Percentiles rank a stretch among this genome's conserved stretches.
Conservation (phyloP, 92 coral and sea anemone genomes). For the Scolanthus callimorphus region DNA sequence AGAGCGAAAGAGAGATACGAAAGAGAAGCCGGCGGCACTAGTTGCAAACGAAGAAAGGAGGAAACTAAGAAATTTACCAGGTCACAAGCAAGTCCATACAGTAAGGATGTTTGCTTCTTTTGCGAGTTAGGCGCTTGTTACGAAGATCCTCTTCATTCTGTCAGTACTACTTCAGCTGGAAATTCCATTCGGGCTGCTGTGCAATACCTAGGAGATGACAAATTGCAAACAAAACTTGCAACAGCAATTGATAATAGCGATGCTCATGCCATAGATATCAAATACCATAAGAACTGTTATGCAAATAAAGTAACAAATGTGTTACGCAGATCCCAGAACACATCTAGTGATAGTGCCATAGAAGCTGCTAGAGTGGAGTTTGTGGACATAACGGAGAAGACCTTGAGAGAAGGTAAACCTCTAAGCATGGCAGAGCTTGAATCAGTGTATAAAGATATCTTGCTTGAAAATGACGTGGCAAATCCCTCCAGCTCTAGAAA, state of each 20-base stretch:
- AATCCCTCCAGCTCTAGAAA: constrained; percentile 36
- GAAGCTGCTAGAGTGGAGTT: constrained; percentile 40
- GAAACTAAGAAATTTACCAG: constrained; percentile 19
- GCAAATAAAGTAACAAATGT: neutral
- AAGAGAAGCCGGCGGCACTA: constrained; percentile 11
- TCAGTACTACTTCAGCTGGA: constrained; percentile 40
- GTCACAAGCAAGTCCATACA: constrained; percentile 29
- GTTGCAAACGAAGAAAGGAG: constrained; percentile 6
- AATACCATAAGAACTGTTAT: constrained; percentile 39
- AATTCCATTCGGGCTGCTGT: constrained; percentile 34
- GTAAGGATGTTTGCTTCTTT: constrained; percentile 29
- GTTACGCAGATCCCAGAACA: neutral
- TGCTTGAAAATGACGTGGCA: constrained; percentile 46
- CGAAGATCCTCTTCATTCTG: constrained; percentile 29
- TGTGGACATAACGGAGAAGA: constrained; percentile 10
- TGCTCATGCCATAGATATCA: constrained; percentile 29
- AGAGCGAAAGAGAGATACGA: constrained; percentile 27
- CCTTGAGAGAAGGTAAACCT: constrained; percentile 33
- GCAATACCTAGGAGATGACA: constrained; percentile 18
- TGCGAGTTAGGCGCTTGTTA: constrained; percentile 24
- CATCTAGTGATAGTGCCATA: neutral
- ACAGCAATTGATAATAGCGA: constrained; percentile 17
- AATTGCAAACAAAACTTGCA: constrained; percentile 25
- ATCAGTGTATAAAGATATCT: constrained; percentile 7
- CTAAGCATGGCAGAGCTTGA: constrained; percentile 46